Evolutionary conservation across 2,113 vertebrate genomes (phyloP).

Genomic region (Herpetotheres cachinnans): DNA sequence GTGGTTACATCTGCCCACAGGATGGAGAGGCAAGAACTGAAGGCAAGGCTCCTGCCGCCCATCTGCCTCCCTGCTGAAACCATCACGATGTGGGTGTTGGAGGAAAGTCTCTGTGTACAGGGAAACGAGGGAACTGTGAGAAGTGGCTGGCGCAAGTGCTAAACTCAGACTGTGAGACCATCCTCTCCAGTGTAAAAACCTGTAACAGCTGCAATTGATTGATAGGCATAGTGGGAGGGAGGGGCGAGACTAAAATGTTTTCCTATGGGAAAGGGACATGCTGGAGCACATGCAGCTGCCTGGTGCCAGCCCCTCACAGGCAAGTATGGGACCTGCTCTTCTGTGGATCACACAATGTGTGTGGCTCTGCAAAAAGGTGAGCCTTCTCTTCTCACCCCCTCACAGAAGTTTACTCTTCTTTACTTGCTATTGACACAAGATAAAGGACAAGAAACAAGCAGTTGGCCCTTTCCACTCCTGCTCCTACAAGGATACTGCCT

Average conservation of each 20-base stretch:
- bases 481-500: not conserved
- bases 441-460: accelerated
- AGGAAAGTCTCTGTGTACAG: not conserved
- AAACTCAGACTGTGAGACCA: not conserved
- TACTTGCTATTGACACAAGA: not conserved
- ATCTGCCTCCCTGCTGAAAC: not conserved
- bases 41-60: not conserved
- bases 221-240: not conserved
- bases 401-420: not conserved
- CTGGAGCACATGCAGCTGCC: not conserved
- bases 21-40: not conserved
- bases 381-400: not conserved
- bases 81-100: not conserved
- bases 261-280: not conserved
- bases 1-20: not conserved
- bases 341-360: accelerated
- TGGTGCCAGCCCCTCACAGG: not conserved
- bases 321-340: not conserved
- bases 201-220: not conserved
- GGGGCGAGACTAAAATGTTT: not conserved
- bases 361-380: not conserved
- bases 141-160: not conserved
- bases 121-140: not conserved
- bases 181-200: not conserved
- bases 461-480: not conserved